Percentiles rank a stretch among this genome's conserved stretches.
Evolutionary conservation across 2,888 invertebrate species (phyloP).

Genomic region (Dorcus hopei): DNA sequence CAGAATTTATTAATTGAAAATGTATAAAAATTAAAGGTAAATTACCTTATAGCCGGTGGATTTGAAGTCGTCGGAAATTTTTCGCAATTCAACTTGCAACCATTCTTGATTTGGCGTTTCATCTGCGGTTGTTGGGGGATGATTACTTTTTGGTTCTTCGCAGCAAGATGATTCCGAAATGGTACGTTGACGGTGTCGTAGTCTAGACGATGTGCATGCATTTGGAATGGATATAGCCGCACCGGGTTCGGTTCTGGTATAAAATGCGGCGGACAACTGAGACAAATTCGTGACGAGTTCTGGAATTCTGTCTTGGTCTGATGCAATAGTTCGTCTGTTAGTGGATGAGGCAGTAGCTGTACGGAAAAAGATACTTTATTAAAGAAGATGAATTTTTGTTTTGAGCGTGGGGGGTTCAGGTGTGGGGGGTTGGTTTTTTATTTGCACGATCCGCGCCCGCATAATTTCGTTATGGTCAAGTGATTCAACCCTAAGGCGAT

Average conservation of each 20-base stretch:
- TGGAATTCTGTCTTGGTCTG: constrained; percentile 11
- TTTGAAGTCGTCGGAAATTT: constrained; percentile 34
- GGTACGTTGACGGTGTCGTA: constrained; percentile 28
- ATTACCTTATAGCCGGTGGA: constrained; percentile 32
- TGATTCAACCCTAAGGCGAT: constrained; percentile 2
- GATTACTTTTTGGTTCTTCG: constrained; percentile 33
- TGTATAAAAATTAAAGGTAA: neutral
- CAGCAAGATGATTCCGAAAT: constrained; percentile 35
- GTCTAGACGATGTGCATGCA: constrained; percentile 24
- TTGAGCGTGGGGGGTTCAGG: neutral
- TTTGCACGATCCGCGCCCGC: neutral
- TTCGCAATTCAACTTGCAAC: constrained; percentile 37
- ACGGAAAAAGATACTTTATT: constrained; percentile 7
- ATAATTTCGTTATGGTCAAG: constrained; percentile 1
- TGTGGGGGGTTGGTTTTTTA: neutral
- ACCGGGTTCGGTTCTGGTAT: constrained; percentile 21
- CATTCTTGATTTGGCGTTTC: constrained; percentile 32
- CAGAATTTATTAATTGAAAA: neutral
- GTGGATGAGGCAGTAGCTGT: constrained; percentile 8
- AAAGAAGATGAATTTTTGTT: neutral
- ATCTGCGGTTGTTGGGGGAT: constrained; percentile 4
- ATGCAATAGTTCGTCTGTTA: constrained; percentile 9
- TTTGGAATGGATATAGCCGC: constrained; percentile 15
- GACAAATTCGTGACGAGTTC: constrained; percentile 28
- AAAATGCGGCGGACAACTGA: constrained; percentile 17